Evolutionary conservation across 2,888 invertebrate species (phyloP).

Genomic region (Ornithoptera priamus): DNA sequence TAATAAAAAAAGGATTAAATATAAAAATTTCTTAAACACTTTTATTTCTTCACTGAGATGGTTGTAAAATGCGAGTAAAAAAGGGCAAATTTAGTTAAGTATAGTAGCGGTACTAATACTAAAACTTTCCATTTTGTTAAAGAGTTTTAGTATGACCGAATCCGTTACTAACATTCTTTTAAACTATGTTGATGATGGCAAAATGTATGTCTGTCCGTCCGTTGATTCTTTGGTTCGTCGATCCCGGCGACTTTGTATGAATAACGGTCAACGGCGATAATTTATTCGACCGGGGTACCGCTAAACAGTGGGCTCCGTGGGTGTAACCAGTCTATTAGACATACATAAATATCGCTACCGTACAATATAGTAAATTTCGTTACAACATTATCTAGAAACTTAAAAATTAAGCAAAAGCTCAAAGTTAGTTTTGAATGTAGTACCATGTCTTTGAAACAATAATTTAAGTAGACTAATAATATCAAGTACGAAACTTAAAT

Average conservation of each 20-base stretch:
- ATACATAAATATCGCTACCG: not conserved
- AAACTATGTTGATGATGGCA: not conserved
- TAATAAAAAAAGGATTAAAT: no score
- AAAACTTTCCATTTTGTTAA: no score
- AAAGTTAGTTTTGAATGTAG: no score
- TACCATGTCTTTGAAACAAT: no score
- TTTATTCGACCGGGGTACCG: conserved; percentile 27
- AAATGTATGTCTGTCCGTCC: conserved; percentile 8
- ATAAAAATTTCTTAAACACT: no score
- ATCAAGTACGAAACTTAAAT: no score
- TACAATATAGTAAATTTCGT: not conserved
- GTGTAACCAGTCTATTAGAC: conserved; percentile 16
- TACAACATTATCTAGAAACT: not conserved
- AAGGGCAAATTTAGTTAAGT: no score
- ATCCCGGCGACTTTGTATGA: conserved; percentile 24
- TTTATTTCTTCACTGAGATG: no score
- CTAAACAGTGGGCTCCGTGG: conserved; percentile 13
- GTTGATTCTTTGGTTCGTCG: conserved; percentile 21
- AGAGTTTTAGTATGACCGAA: no score
- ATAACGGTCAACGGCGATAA: conserved; percentile 27
- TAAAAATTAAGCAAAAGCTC: not conserved
- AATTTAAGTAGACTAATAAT: no score
- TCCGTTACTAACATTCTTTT: not conserved
- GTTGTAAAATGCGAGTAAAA: no score
- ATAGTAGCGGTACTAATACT: no score